Base-by-base conservation (phyloP, 2,888 invertebrate genomes). In the Spilarctia lutea region DNA sequence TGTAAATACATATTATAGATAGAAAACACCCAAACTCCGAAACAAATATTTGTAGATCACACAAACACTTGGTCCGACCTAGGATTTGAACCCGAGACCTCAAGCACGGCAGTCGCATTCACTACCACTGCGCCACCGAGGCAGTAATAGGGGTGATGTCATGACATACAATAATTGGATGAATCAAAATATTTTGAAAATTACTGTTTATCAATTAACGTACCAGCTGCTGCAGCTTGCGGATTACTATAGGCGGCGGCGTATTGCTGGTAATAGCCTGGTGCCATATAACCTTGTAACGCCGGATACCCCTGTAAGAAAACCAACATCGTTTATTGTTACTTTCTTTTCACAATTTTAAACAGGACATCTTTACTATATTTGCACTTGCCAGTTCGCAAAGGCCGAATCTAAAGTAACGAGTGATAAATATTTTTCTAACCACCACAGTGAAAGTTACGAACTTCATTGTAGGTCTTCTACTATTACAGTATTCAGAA, bases 271-370 rank as follows among this genome's bases (percentile, higher is more conserved):
- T 97, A 97, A 93, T 97, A 97, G 71, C 97, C 97, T 73, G 97
- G 97, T 89, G 98, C 98, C 97, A 98, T 97, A 89, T 98, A 98
- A 85, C 98, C 97, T 91, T 98, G 98, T 97, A 98, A 97, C 88
- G 92, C 96, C 79, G 97, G 97, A 91, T 97, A 97, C 70, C 97
- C 97, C 96, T 98, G 97, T 66, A 94, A 92, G 33, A 70, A 74
- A 65, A 77, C 66, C n/a, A 30, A 13, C 60, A 60, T 27, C n/a
- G 2, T 16, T 27, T 60, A 60, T 60, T 27, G 60, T 30, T 60
- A 27, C n/a, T 56, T n/a, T n/a, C 11, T 11, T 56, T n/a, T 11
- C 1, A n/a, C n/a, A 27, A 2, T 27, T 27, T 60, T 27, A 16
- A 27, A 60, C 60, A 13, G 27, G 16, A 27, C 11, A 56, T 1